Conservation (phyloP, 2,888 invertebrate genomes). For the Aporophyla lueneburgensis region DNA sequence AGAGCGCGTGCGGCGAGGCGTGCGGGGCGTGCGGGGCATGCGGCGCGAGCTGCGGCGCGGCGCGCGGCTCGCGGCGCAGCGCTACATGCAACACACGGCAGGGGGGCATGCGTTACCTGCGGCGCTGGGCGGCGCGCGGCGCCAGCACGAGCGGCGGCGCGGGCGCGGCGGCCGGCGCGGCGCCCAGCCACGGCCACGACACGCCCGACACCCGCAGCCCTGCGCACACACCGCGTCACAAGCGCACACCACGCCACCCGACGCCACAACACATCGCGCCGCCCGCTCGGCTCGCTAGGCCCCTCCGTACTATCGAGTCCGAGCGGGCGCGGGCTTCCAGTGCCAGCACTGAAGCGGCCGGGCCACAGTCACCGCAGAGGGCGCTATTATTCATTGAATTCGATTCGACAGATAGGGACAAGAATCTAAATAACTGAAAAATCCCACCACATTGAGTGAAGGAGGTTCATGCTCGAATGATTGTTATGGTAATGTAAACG, state of each 20-base stretch:
- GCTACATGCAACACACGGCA: conserved; percentile 89
- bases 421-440: conserved; percentile 84
- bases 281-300: not conserved
- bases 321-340: conserved; percentile 11
- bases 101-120: conserved; percentile 91
- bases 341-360: conserved; percentile 8
- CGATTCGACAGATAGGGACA: conserved; percentile 42
- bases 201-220: conserved; percentile 95
- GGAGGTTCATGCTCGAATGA: conserved; percentile 88
- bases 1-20: conserved; percentile 90
- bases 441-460: conserved; percentile 85
- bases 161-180: conserved; percentile 91
- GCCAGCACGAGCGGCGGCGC: conserved; percentile 93
- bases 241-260: not conserved
- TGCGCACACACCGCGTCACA: conserved; percentile 86
- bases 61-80: conserved; percentile 93
- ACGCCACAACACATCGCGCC: not conserved
- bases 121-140: conserved; percentile 94
- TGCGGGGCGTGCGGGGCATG: conserved; percentile 66
- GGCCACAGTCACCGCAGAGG: conserved; percentile 30
- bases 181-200: conserved; percentile 94
- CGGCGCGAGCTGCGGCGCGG: conserved; percentile 85
- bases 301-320: not conserved
- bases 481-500: conserved; percentile 87
- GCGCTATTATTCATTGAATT: conserved; percentile 32